A percentile compares a stretch with the other conserved stretches of the same genome.
These are phyloP conservation scores for Morus bassanus DNA, from an alignment of 2,797 vertebrate species.

Conservation along the genomic window DNA sequence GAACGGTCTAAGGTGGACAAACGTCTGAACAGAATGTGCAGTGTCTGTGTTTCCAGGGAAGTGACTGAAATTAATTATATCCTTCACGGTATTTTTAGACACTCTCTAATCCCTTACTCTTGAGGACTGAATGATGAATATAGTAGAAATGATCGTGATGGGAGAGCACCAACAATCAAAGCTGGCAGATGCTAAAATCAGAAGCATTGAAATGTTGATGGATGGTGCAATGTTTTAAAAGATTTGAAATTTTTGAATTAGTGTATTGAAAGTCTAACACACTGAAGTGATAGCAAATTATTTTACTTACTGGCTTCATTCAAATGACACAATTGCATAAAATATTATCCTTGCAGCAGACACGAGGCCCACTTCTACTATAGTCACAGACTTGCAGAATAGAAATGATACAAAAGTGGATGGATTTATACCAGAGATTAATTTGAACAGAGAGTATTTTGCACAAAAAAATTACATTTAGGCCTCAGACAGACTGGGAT, in stretches of 20 bases:
- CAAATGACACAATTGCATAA: background rate
- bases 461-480: background rate
- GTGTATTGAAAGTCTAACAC: background rate
- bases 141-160: background rate
- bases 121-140: background rate
- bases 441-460: background rate
- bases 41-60: conserved; percentile 9
- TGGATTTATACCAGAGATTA: background rate
- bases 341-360: background rate
- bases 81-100: conserved; percentile 34
- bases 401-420: background rate
- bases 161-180: background rate
- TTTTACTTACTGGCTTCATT: background rate
- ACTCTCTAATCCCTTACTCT: conserved; percentile 7
- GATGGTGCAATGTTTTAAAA: background rate
- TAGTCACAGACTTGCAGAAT: background rate
- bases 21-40: background rate
- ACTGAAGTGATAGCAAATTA: background rate
- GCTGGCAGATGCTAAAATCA: background rate
- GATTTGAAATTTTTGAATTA: background rate
- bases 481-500: background rate
- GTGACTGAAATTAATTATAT: conserved; percentile 40
- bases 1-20: background rate
- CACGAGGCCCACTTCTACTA: background rate
- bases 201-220: background rate